Percentiles rank a stretch among this genome's conserved stretches.
Conservation (phyloP, 2,113 vertebrate species). For the Calyptommatus sinebrachiatus region DNA sequence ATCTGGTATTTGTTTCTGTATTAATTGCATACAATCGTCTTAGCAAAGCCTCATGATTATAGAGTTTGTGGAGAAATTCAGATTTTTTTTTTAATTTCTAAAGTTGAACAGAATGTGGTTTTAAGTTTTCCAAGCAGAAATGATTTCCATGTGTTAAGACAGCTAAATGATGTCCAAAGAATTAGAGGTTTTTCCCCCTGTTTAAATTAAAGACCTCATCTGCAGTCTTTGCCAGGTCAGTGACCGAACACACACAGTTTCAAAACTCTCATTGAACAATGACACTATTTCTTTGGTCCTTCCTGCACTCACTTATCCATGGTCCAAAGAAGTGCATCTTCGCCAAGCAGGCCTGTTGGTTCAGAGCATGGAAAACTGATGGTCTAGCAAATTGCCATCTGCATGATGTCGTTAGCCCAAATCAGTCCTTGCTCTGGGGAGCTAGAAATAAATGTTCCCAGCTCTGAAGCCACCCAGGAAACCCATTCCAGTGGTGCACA, state of each 20-base stretch:
- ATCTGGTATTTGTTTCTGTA: not conserved
- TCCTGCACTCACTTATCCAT: no score
- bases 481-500: no score
- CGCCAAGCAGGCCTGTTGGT: no score
- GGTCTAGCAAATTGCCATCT: no score
- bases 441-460: no score
- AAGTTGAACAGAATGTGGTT: not conserved
- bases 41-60: not conserved
- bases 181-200: not conserved
- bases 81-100: not conserved
- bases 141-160: not conserved
- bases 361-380: no score
- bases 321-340: no score
- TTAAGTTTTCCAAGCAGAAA: not conserved
- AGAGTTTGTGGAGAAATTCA: not conserved
- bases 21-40: not conserved
- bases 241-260: not conserved
- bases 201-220: not conserved
- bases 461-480: no score
- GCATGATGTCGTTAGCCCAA: no score
- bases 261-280: not conserved
- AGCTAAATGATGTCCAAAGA: not conserved
- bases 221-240: not conserved
- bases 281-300: not conserved
- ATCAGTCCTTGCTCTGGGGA: no score